phyloP scores from a whole-genome alignment of 2,797 vertebrate species.

The Nyctalus aviator region DNA sequence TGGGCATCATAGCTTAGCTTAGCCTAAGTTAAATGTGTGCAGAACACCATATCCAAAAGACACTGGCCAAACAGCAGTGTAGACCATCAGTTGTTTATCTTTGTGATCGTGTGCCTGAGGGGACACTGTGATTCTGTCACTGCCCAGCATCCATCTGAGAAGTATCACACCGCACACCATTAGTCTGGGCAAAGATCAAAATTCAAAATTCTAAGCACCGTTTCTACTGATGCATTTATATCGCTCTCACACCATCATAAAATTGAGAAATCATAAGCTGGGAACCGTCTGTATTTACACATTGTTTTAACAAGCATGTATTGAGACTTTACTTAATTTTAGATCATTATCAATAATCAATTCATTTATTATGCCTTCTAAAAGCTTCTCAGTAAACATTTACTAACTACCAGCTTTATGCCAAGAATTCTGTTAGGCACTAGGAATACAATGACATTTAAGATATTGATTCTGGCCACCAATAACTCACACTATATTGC shows the following conservation, averaged over 20 bases:
- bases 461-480: neutral
- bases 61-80: neutral
- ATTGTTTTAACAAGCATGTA: neutral
- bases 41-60: neutral
- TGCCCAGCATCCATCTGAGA: neutral
- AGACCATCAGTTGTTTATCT: neutral
- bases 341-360: neutral
- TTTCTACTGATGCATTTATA: neutral
- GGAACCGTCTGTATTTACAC: neutral
- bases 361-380: neutral
- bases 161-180: neutral
- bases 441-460: neutral
- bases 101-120: neutral
- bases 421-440: neutral
- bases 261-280: neutral
- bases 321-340: slow-evolving; percentile 12
- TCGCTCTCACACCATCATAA: neutral
- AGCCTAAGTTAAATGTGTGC: neutral
- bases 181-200: neutral
- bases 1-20: neutral
- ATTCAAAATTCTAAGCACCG: neutral
- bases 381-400: neutral
- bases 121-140: neutral
- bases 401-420: neutral
- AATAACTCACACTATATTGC: neutral